These are phyloP conservation scores for Pasiphila rectangulata DNA, from an alignment of 2,888 invertebrate genomes.

Conservation along the genomic window DNA sequence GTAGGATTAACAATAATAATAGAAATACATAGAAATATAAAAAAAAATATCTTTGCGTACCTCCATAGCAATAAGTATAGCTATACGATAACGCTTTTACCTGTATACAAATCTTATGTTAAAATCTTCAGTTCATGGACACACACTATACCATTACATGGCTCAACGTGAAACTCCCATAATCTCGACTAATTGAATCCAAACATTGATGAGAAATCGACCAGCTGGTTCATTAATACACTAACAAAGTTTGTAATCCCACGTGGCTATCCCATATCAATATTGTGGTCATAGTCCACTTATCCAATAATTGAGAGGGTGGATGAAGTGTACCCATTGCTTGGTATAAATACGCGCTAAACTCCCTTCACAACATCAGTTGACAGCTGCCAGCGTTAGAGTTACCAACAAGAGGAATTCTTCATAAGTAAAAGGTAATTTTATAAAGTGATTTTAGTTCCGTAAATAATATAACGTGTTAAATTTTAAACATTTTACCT, in stretches of 20 bases:
- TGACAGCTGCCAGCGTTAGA: slow-evolving; percentile 46
- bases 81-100: too few species aligned
- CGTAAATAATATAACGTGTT: slow-evolving; percentile 3
- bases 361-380: slow-evolving; percentile 55
- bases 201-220: slow-evolving; percentile 20
- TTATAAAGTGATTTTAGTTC: too few species aligned
- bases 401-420: slow-evolving; percentile 48
- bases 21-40: too few species aligned
- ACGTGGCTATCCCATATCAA: slow-evolving; percentile 47
- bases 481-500: neutral
- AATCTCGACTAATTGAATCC: slow-evolving; percentile 28
- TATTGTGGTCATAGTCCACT: slow-evolving; percentile 65
- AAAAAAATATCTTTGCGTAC: too few species aligned
- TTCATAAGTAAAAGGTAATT: slow-evolving; percentile 40
- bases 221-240: slow-evolving; percentile 46
- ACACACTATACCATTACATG: too few species aligned
- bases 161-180: neutral
- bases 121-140: too few species aligned
- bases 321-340: slow-evolving; percentile 37
- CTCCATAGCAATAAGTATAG: too few species aligned
- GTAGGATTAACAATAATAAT: too few species aligned
- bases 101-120: too few species aligned
- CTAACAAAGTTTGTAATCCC: slow-evolving; percentile 71
- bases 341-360: slow-evolving; percentile 62
- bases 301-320: slow-evolving; percentile 70